These are phyloP conservation scores for Desmodus rotundus DNA, from an alignment of 2,113 vertebrate species.

Conservation along the genomic window DNA sequence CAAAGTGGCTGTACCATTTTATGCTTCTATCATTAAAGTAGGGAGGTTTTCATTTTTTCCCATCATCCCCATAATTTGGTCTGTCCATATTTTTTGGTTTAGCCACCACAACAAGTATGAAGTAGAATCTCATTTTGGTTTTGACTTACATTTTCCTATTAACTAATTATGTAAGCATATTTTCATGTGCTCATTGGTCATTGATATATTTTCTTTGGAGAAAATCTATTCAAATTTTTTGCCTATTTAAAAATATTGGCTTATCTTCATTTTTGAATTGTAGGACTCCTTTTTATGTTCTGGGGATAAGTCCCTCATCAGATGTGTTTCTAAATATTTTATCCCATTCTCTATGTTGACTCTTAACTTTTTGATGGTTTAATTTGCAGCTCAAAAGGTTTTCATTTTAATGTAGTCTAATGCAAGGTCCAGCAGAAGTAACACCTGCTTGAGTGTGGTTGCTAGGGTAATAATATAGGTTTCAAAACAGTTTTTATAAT, in stretches of 20 bases:
- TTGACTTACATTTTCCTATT: background rate
- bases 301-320: background rate
- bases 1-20: background rate
- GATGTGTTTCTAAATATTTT: background rate
- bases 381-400: too few relatives aligned
- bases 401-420: too few relatives aligned
- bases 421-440: too few relatives aligned
- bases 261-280: too few relatives aligned
- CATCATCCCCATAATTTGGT: background rate
- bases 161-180: background rate
- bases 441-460: too few relatives aligned
- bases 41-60: background rate
- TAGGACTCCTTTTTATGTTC: background rate
- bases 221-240: slow-evolving; percentile 2
- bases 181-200: background rate
- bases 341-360: too few relatives aligned
- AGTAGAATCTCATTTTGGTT: background rate
- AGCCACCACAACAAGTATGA: background rate
- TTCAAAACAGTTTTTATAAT: too few relatives aligned
- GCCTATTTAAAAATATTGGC: background rate
- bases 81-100: background rate
- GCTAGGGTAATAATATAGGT: too few relatives aligned
- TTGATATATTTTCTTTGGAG: background rate
- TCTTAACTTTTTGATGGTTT: too few relatives aligned
- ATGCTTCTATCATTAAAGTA: background rate